These are phyloP conservation scores for Cydia amplana DNA, from an alignment of 1,140 invertebrate genomes.

Conservation along the genomic window DNA sequence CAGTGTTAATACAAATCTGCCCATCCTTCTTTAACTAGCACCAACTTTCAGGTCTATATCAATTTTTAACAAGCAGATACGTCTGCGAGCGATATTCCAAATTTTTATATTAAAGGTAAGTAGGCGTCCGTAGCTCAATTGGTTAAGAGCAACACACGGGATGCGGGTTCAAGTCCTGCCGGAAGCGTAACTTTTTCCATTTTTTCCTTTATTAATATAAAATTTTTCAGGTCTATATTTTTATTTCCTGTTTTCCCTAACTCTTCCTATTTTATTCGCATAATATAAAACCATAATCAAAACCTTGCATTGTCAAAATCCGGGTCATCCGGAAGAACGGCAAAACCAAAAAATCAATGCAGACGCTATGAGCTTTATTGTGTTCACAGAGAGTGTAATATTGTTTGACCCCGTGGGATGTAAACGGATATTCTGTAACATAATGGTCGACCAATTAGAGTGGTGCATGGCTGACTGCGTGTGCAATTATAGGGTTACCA, in stretches of 20 bases:
- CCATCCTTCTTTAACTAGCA: too few relatives aligned
- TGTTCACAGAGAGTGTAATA: background rate
- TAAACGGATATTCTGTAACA: background rate
- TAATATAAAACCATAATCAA: background rate
- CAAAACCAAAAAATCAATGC: background rate
- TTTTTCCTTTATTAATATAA: too few relatives aligned
- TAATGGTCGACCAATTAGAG: constrained; percentile 26
- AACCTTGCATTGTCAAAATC: constrained; percentile 28
- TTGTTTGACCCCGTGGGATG: background rate
- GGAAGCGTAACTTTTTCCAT: too few relatives aligned
- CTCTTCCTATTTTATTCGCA: background rate
- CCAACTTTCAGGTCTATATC: background rate
- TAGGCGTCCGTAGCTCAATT: too few relatives aligned
- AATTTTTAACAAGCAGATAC: too few relatives aligned
- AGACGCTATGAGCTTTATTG: background rate
- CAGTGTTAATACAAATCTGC: too few relatives aligned
- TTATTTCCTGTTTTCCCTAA: background rate
- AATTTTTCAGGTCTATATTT: background rate
- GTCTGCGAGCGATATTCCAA: too few relatives aligned
- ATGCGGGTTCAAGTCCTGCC: too few relatives aligned
- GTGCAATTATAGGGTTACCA: constrained; percentile 33
- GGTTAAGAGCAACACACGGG: too few relatives aligned
- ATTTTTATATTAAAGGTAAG: too few relatives aligned
- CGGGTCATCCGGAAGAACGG: constrained; percentile 24
- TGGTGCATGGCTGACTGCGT: constrained; percentile 34